Conservation (phyloP, 2,888 invertebrate species). For the Troides aeacus region DNA sequence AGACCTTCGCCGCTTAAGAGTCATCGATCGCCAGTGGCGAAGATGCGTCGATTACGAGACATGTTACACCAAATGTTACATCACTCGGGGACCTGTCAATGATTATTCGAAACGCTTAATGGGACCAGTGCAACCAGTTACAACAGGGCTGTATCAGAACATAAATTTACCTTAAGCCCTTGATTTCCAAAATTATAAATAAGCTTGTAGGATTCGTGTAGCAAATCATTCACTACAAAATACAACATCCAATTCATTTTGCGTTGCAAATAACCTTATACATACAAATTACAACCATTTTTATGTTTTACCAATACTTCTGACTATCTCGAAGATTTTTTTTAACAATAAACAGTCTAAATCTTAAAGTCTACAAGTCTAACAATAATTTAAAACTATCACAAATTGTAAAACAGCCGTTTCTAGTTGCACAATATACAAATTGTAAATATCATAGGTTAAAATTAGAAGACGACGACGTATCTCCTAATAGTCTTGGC, state of each 20-base stretch:
- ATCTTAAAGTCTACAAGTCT: no score
- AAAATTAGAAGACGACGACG: no score
- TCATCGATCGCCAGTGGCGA: neutral
- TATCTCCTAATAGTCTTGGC: no score
- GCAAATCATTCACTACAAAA: neutral
- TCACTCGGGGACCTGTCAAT: slow-evolving; percentile 42
- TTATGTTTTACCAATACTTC: no score
- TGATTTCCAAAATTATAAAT: neutral
- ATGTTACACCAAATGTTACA: slow-evolving; percentile 16
- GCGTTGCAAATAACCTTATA: neutral
- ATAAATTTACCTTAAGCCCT: neutral
- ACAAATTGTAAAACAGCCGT: no score
- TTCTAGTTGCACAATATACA: no score
- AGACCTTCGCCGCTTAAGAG: neutral
- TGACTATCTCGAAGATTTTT: no score
- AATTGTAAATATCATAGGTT: no score
- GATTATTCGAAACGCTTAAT: slow-evolving; percentile 10
- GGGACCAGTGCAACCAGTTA: slow-evolving; percentile 14
- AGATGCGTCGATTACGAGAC: slow-evolving; percentile 16
- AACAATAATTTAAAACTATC: no score
- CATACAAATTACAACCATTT: neutral
- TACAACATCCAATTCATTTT: neutral
- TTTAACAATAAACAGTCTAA: no score
- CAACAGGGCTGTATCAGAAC: slow-evolving; percentile 2
- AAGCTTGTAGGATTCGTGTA: neutral